Evolutionary conservation across 1,140 invertebrate genomes (phyloP).

Genomic region (Cydia fagiglandana): DNA sequence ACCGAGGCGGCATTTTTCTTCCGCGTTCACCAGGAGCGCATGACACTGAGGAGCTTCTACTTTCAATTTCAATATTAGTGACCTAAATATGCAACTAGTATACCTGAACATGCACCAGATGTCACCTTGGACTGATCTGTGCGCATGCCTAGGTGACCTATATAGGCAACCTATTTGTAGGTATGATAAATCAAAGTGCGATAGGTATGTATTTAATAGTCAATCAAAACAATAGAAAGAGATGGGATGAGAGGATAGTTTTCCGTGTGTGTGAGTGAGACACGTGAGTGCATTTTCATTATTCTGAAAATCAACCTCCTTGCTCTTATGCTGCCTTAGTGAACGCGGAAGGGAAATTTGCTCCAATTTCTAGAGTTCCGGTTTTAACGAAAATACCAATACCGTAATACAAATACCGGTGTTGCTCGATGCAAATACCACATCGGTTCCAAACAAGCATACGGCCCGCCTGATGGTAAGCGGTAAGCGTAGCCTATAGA

Average conservation of each 20-base stretch:
- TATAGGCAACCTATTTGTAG: neutral
- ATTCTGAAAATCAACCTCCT: neutral
- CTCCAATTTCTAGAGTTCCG: neutral
- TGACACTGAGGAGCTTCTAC: neutral
- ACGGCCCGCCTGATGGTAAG: too few relatives aligned
- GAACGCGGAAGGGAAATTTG: neutral
- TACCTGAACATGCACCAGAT: neutral
- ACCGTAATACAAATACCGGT: too few relatives aligned
- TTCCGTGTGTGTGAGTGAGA: neutral
- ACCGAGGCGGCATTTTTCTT: neutral
- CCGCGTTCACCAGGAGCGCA: neutral
- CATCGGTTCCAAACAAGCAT: too few relatives aligned
- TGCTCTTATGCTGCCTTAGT: neutral
- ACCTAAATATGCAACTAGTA: neutral
- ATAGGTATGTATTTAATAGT: neutral
- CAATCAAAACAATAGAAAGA: neutral
- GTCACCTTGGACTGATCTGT: neutral
- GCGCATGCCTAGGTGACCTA: neutral
- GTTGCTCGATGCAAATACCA: too few relatives aligned
- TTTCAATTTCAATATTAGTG: constrained; percentile 1
- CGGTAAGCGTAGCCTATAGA: neutral
- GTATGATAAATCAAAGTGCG: neutral
- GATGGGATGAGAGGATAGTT: neutral
- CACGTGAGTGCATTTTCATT: neutral
- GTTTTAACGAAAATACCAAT: neutral